phyloP scores from a whole-genome alignment of 2,888 invertebrate species.

The Microplitis deprimator region DNA sequence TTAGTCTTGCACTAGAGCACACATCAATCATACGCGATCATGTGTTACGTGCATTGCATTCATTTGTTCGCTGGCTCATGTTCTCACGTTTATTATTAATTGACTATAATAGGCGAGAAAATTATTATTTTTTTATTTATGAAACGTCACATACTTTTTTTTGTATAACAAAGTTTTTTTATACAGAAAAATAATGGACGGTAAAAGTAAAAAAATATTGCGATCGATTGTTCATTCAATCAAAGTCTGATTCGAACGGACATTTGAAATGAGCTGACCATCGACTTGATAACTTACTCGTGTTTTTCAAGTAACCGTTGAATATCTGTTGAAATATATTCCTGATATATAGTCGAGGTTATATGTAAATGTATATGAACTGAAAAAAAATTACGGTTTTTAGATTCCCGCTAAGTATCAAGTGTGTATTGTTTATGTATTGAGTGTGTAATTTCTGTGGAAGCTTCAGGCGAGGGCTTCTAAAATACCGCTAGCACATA shows the following conservation, averaged over 20 bases:
- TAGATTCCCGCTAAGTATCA: not conserved
- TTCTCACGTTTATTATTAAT: too few species aligned
- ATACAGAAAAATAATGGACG: not conserved
- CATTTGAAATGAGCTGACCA: slow-evolving; percentile 3
- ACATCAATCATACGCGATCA: not conserved
- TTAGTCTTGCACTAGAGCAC: not conserved
- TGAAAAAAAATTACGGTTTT: slow-evolving; percentile 13
- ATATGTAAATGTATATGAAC: slow-evolving; percentile 16
- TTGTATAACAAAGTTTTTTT: too few species aligned
- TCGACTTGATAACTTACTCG: slow-evolving; percentile 20
- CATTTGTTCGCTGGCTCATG: not conserved
- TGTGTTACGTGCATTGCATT: slow-evolving; percentile 4
- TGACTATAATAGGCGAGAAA: too few species aligned
- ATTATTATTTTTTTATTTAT: too few species aligned
- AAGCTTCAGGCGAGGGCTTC: too few species aligned
- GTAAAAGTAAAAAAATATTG: not conserved
- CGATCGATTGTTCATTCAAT: slow-evolving; percentile 4
- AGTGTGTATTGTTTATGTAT: too few species aligned
- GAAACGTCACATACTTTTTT: too few species aligned
- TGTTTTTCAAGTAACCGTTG: slow-evolving; percentile 38
- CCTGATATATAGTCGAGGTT: slow-evolving; percentile 30
- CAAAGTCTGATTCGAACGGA: slow-evolving; percentile 11
- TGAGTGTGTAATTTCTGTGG: too few species aligned
- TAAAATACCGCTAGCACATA: too few species aligned
- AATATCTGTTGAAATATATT: slow-evolving; percentile 48